Conservation (phyloP, 2,888 invertebrate genomes). For the Poecilobothrus nobilitatus region DNA sequence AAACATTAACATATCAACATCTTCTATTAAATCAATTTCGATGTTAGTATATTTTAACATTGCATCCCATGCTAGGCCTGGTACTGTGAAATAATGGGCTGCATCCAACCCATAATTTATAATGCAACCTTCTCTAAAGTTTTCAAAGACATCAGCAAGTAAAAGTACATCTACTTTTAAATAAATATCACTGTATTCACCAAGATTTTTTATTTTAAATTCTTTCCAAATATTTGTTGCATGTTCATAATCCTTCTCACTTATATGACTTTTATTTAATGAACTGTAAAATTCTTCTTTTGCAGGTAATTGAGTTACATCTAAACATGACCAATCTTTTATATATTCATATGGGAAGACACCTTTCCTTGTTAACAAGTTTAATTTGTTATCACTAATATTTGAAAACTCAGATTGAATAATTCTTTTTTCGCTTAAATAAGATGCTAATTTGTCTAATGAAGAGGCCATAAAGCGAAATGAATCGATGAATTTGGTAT, state of each 20-base stretch:
- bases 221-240: constrained; percentile 31
- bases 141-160: constrained; percentile 30
- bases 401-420: constrained; percentile 1
- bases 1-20: constrained; percentile 17
- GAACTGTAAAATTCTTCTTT: constrained; percentile 13
- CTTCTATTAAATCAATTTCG: constrained; percentile 16
- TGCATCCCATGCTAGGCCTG: constrained; percentile 28
- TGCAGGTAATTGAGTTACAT: constrained; percentile 12
- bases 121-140: constrained; percentile 13
- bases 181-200: constrained; percentile 32
- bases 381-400: constrained; percentile 5
- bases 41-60: constrained; percentile 27
- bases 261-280: constrained; percentile 15
- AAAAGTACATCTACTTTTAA: constrained; percentile 35
- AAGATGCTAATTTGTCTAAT: constrained; percentile 13
- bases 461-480: constrained; percentile 13
- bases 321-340: constrained; percentile 10
- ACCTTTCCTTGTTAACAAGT: constrained; percentile 10
- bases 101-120: constrained; percentile 27
- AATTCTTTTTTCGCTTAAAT: constrained; percentile 9
- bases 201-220: constrained; percentile 30
- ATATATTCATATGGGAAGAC: constrained; percentile 16
- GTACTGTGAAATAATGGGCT: constrained; percentile 28
- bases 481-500: constrained; percentile 24
- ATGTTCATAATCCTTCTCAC: constrained; percentile 20